Evolutionary conservation across 1,140 invertebrate genomes (phyloP).

Genomic region (Sitophilus oryzae): DNA sequence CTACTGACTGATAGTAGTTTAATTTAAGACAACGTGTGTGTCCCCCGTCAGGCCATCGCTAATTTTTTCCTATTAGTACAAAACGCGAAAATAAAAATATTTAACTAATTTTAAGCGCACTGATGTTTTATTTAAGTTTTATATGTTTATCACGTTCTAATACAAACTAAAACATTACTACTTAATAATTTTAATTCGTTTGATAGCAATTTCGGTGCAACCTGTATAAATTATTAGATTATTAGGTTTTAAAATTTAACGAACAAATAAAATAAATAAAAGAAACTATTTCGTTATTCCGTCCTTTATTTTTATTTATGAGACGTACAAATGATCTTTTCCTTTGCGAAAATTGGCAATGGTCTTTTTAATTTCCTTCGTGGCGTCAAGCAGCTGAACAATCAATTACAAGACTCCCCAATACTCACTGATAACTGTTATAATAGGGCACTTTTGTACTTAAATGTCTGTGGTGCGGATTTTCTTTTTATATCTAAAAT

Average conservation of each 20-base stretch:
- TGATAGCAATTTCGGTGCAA: no score
- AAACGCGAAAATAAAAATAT: no score
- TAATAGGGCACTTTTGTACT: slow-evolving; percentile 21
- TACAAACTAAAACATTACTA: no score
- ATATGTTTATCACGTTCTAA: no score
- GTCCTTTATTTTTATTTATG: background rate
- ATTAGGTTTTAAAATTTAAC: no score
- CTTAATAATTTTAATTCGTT: no score
- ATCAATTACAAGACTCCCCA: slow-evolving; percentile 10
- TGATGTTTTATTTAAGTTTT: no score
- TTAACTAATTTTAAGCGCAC: no score
- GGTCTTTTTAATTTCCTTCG: slow-evolving; percentile 1
- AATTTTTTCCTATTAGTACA: background rate
- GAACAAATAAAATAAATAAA: no score
- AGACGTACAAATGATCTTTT: background rate
- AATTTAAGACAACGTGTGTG: background rate
- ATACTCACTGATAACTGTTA: slow-evolving; percentile 14
- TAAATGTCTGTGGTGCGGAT: slow-evolving; percentile 1
- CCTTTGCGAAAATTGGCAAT: slow-evolving; percentile 2
- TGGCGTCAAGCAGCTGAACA: slow-evolving; percentile 13
- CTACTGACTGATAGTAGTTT: slow-evolving; percentile 14
- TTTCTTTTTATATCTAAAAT: background rate
- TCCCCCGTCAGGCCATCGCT: background rate
- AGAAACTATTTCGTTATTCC: background rate
- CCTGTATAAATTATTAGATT: no score